A percentile compares a stretch with the other conserved stretches of the same genome.
These are phyloP conservation scores for Macropis europaea DNA, from an alignment of 2,888 invertebrate species.

Conservation along the genomic window DNA sequence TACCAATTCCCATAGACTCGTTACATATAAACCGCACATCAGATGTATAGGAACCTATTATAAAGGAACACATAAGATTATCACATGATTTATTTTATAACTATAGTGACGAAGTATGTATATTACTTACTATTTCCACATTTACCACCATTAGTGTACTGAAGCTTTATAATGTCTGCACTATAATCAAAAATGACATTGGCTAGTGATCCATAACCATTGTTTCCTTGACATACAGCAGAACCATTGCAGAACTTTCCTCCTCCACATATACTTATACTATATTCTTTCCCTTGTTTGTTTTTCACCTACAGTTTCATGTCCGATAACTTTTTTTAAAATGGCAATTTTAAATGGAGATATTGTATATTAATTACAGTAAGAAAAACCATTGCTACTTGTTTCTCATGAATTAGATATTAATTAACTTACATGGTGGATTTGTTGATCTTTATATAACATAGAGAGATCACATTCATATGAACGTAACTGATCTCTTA, in stretches of 20 bases:
- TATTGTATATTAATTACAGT: too few species aligned
- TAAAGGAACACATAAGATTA: background rate
- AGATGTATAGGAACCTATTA: constrained; percentile 64
- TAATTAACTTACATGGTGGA: constrained; percentile 60
- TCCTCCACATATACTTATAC: constrained; percentile 66
- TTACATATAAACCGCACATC: constrained; percentile 67
- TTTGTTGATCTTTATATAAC: constrained; percentile 44
- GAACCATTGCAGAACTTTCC: constrained; percentile 65
- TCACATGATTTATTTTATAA: constrained; percentile 22
- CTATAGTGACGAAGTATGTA: background rate
- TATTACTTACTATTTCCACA: constrained; percentile 65
- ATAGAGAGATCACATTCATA: constrained; percentile 65
- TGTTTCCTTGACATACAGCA: constrained; percentile 64
- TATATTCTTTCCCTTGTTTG: constrained; percentile 60
- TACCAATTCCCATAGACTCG: constrained; percentile 59
- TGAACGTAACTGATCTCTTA: constrained; percentile 62
- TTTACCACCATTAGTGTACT: constrained; percentile 64
- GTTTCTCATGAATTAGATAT: too few species aligned
- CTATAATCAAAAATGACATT: constrained; percentile 68
- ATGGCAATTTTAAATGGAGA: background rate
- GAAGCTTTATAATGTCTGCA: constrained; percentile 62
- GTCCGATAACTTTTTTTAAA: background rate
- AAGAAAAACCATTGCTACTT: too few species aligned
- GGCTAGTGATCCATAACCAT: constrained; percentile 65
- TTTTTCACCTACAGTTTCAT: constrained; percentile 53